Evolutionary conservation across 2,888 invertebrate species (phyloP), one percentile per base, ranked within the genome.

Genomic region (Leptura quadrifasciata): DNA sequence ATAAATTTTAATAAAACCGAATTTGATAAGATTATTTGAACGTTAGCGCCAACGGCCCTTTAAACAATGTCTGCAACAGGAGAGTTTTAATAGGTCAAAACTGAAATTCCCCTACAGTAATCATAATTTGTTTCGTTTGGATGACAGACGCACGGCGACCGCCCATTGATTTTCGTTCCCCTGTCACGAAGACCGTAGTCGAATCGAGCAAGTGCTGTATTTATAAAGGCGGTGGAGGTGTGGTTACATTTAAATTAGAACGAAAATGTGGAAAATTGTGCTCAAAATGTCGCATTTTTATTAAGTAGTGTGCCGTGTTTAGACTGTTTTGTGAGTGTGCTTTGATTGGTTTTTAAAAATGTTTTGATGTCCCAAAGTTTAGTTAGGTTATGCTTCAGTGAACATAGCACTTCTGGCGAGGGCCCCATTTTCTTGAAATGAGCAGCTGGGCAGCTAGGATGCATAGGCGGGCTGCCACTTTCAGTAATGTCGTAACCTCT

Each of bases 361-460:
- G 81, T 79, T 77, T 79, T 79, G 78, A 82, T 81, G 80, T 80
- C 81, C 72, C 73, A 77, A 78, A 70, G 78, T 79, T 81, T 86
- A 87, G 87, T 81, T 86, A 87, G 87, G 88, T 88, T 88, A 88
- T 88, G 87, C 84, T 85, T 81, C 80, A 80, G 79, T 85, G 85
- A 85, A 81, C 83, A 82, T 73, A 67, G 73, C 55, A 67, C 65
- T 76, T 77, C 61, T 70, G 73, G 74, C 69, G 67, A 75, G 63
- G 69, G 76, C 73, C 77, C 76, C 75, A 68, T 78, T 75, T 72
- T 71, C 57, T 74, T 86, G 91, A 91, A 88, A 96, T 96, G 96
- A 95, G 95, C 91, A 96, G 95, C 91, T 96, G 96, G 96, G 95
- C 96, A 86, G 94, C 96, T 89, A 94, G 96, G 90, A 96, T 96